phyloP scores from a whole-genome alignment of 1,140 invertebrate species.

The Liolophura sinensis region DNA sequence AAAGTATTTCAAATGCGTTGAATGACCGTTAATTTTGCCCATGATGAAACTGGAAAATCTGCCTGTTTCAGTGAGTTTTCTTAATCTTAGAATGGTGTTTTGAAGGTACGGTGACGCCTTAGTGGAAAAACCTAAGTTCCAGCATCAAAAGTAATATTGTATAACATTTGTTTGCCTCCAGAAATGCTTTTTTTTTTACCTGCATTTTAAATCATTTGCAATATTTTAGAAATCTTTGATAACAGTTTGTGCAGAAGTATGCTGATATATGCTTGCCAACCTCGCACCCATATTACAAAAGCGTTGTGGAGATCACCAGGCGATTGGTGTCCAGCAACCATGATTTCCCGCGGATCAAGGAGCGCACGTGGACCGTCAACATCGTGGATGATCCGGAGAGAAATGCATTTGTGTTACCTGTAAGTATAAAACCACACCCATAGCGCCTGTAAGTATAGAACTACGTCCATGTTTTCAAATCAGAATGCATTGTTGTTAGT shows the following conservation, averaged over 20 bases:
- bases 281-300: constrained; percentile 49
- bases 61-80: background rate
- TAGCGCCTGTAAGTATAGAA: no score
- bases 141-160: no score
- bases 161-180: no score
- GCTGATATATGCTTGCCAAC: constrained; percentile 51
- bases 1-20: background rate
- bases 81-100: no score
- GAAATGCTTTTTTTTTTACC: no score
- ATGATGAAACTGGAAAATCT: background rate
- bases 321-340: constrained; percentile 60
- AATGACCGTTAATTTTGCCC: background rate
- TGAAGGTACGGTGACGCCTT: no score
- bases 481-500: no score
- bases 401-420: constrained; percentile 66
- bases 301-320: constrained; percentile 47
- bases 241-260: constrained; percentile 47
- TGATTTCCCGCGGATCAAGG: constrained; percentile 57
- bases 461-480: no score
- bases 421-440: no score
- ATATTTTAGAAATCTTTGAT: constrained; percentile 15
- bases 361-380: constrained; percentile 61
- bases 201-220: no score
- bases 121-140: no score
- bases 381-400: constrained; percentile 57